Base-by-base conservation (phyloP, 2,113 vertebrate species). In the Actenoides lindsayi region DNA sequence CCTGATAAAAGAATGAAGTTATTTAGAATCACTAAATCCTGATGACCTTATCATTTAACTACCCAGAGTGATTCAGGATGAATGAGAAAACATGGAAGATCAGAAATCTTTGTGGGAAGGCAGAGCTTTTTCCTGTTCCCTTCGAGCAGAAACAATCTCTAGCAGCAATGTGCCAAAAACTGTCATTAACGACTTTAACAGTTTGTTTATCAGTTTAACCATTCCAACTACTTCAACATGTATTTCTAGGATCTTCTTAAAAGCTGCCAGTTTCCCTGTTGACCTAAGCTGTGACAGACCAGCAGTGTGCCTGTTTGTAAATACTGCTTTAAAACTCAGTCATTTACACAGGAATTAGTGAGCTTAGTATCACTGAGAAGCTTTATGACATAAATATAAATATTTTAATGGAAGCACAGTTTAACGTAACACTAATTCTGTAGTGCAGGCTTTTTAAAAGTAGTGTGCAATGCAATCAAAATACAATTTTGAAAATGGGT, bases 401-500 rank as follows among this genome's bases (percentile, higher is more conserved):
- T 78, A 74, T 54, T 25, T 64, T 50, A 80, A 50, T 79, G 54
- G 42, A 44, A 94, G 59, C 20, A 50, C 19, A 46, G 46, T 91
- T 87, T 75, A 94, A 77, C 75, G 56, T 91, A 91, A 75, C 41
- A 42, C 56, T 86, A 82, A 73, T 82, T 94, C 51, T 75, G 19
- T 73, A 5, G 3, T 48, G 48, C 25, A 85, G 44, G 33, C 28
- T 57, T 91, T 91, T 81, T 35, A 73, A 93, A 94, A n/a, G 31
- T 71, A 74, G 74, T 62, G 42, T 71, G 25, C 46, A 80, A 75
- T 78, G 67, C 46, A 74, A 71, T 94, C 33, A 85, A 87, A 89
- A n/a, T 9, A 64, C 20, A 70, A 25, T 95, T 95, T 90, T 82
- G 57, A 89, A 96, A 84, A 90, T 53, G 51, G n/a, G 53, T 93